Conservation (phyloP, 1,140 invertebrate species). For the Hyphantria cunea region DNA sequence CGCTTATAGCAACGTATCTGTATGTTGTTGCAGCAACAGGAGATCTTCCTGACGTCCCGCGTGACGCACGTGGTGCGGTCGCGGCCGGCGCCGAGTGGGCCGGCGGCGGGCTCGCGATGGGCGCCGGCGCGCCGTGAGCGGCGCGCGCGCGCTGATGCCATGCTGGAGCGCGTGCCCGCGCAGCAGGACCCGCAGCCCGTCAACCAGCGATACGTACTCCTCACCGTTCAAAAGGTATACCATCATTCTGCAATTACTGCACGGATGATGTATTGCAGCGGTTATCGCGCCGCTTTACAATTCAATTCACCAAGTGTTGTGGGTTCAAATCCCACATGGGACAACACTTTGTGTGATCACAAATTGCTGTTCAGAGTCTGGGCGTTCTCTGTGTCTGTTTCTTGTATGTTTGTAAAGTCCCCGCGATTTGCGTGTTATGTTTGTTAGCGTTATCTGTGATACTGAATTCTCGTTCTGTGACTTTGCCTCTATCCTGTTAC, state of each 20-base stretch:
- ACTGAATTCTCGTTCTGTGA: constrained; percentile 23
- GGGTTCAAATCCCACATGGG: too few species aligned
- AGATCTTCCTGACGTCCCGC: constrained; percentile 65
- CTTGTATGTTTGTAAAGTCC: too few species aligned
- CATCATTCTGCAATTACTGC: too few species aligned
- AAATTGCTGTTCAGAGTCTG: too few species aligned
- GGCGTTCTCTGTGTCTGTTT: too few species aligned
- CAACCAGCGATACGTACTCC: constrained; percentile 83
- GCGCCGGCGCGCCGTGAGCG: constrained; percentile 59
- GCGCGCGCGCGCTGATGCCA: constrained; percentile 73
- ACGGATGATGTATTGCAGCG: too few species aligned
- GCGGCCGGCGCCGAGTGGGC: constrained; percentile 31
- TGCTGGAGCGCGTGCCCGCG: constrained; percentile 75
- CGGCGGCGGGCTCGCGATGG: constrained; percentile 49
- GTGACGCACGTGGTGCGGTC: constrained; percentile 69
- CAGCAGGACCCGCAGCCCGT: constrained; percentile 27
- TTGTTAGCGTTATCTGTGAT: constrained; percentile 2
- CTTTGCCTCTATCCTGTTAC: constrained; percentile 17
- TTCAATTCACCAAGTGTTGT: too few species aligned
- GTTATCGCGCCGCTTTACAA: too few species aligned
- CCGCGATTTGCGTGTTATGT: too few species aligned
- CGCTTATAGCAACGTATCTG: too few species aligned
- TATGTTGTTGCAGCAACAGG: constrained; percentile 73
- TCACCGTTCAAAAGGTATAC: constrained; percentile 83
- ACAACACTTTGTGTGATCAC: too few species aligned